A percentile compares a stretch with the other conserved stretches of the same genome.
phyloP scores from a whole-genome alignment of 92 coral and sea anemone species.

The Zoanthus solanderi region DNA sequence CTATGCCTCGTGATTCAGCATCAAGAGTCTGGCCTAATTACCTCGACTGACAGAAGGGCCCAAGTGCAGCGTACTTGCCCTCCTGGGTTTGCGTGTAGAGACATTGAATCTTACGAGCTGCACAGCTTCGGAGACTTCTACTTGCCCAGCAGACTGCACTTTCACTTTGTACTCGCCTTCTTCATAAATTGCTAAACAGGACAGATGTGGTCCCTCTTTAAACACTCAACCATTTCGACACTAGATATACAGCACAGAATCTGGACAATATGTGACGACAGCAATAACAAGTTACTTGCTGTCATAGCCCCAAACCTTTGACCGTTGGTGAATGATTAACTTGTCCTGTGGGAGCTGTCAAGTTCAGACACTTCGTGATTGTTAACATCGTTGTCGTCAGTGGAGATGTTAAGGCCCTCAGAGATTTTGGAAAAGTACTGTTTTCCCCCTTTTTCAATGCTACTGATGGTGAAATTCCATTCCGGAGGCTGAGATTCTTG shows the following conservation, averaged over 20 bases:
- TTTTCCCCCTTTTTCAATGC: neutral
- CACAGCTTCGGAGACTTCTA: slow-evolving; percentile 8
- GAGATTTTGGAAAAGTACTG: neutral
- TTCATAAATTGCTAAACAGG: neutral
- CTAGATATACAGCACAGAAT: neutral
- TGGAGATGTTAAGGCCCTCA: neutral
- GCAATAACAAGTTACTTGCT: neutral
- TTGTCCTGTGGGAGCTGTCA: neutral
- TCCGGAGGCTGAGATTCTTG: neutral
- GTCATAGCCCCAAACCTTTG: neutral
- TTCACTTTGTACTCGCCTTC: neutral
- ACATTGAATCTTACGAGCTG: neutral
- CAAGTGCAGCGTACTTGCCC: no score
- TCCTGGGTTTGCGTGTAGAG: neutral
- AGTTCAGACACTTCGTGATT: neutral
- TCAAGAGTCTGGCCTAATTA: no score
- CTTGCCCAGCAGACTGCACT: slow-evolving; percentile 12
- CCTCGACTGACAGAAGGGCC: no score
- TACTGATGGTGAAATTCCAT: neutral
- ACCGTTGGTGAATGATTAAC: neutral
- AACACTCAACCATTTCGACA: slow-evolving; percentile 1
- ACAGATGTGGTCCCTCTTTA: slow-evolving; percentile 1
- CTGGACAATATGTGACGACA: neutral
- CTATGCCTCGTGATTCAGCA: no score
- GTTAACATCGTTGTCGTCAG: neutral